phyloP scores from a whole-genome alignment of 2,888 invertebrate genomes.

The Gortyna flavago region DNA sequence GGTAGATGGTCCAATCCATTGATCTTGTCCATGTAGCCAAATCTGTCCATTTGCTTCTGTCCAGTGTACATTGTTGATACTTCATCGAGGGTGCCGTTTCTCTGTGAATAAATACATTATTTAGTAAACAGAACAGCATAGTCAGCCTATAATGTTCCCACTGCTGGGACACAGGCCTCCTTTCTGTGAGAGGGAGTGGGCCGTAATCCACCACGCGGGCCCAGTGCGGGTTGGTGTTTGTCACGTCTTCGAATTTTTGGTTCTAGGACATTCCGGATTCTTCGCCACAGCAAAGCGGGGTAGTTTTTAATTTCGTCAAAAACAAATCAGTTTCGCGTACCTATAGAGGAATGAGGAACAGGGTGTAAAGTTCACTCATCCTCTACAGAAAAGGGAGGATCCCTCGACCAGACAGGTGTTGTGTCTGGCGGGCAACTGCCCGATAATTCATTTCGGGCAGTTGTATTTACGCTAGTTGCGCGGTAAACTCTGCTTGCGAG shows the following conservation, averaged over 20 bases:
- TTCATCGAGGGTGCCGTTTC: conserved; percentile 95
- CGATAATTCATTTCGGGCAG: too few relatives aligned
- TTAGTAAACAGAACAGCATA: neutral
- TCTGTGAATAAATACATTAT: conserved; percentile 83
- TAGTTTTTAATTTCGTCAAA: neutral
- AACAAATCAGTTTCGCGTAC: too few relatives aligned
- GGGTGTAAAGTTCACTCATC: too few relatives aligned
- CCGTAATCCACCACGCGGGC: neutral
- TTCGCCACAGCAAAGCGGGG: neutral
- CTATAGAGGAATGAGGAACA: too few relatives aligned
- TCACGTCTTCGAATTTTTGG: neutral
- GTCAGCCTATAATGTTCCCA: neutral
- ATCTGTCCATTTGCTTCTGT: conserved; percentile 92
- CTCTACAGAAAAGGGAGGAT: too few relatives aligned
- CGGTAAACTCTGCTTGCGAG: too few relatives aligned
- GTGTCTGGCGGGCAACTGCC: too few relatives aligned
- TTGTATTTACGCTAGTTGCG: too few relatives aligned
- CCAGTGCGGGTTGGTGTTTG: neutral
- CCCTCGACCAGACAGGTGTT: too few relatives aligned
- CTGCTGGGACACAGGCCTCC: neutral
- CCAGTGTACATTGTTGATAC: conserved; percentile 95
- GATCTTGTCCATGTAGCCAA: conserved; percentile 93
- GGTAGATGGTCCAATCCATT: conserved; percentile 94
- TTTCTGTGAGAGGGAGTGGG: neutral
- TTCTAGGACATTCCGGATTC: neutral